Evolutionary conservation across 2,888 invertebrate genomes (phyloP), one percentile per base, ranked within the genome.

Genomic region (Malthinus seriepunctatus): DNA sequence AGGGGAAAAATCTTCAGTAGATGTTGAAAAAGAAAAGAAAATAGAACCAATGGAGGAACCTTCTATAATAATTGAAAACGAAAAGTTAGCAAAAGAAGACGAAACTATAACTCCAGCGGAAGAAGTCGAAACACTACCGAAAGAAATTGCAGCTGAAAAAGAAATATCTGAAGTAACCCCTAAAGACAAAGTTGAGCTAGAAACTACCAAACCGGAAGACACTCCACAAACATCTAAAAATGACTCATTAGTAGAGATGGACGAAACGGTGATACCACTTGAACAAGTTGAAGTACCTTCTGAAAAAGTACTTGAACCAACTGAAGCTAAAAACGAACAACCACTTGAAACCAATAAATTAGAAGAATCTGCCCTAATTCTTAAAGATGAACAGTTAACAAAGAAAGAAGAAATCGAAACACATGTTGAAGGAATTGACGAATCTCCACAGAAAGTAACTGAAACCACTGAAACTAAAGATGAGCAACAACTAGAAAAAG

Each of bases 261-360:
- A 31, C 6, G 31, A 7, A 10, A 9, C 46, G 8, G 9, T 8
- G 9, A 46, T 15, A 46, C 11, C 32, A 12, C 14, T 32, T 12
- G 9, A 11, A 33, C 3, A 32, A 50, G 42, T 33, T 6, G 35
- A 60, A 56, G 35, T 15, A 45, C 32, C 56, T 47, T n/a, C 51
- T 42, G 35, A 38, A 52, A 38, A 15, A 47, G 37, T 33, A 42
- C 9, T 1, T 52, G 32, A 31, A 47, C 10, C 7, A 12, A 46
- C 51, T 50, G 38, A 57, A 33, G 33, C 52, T 8, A 39, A n/a
- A 42, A 42, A 23, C 14, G n/a, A 9, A 1, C 1, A 15, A 14
- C 15, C 33, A 32, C 37, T 35, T 42, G 12, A 9, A 42, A 12
- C 15, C 42, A 42, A 8, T 9, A 14, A 42, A 42, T 8, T 42